A percentile compares a stretch with the other conserved stretches of the same genome.
Evolutionary conservation across 2,797 vertebrate genomes (phyloP).

Genomic region (Karalla daura): DNA sequence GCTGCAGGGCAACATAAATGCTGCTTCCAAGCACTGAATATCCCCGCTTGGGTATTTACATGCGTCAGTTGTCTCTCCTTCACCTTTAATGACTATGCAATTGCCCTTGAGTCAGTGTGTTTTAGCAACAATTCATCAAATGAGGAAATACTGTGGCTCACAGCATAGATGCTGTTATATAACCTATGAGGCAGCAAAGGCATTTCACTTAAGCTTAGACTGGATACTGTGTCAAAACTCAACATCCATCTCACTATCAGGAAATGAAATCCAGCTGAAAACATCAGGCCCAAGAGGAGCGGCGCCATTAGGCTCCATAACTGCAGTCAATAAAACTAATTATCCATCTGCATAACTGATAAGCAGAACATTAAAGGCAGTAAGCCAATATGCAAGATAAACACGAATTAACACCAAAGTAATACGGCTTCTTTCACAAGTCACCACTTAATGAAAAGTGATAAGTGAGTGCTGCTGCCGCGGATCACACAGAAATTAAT

Average conservation of each 20-base stretch:
- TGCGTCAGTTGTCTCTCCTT: conserved; percentile 1
- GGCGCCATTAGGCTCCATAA: conserved; percentile 12
- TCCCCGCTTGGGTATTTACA: not conserved
- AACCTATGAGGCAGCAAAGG: not conserved
- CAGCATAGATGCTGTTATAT: not conserved
- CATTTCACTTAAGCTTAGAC: not conserved
- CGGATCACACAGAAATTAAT: conserved; percentile 43
- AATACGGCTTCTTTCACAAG: conserved; percentile 27
- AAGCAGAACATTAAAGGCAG: conserved; percentile 22
- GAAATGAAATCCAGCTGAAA: conserved; percentile 19
- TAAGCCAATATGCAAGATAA: conserved; percentile 33
- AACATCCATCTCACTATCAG: conserved; percentile 6
- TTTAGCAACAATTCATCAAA: conserved; percentile 7
- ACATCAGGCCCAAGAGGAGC: conserved; percentile 12
- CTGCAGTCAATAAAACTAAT: conserved; percentile 37
- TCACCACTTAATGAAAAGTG: conserved; percentile 58
- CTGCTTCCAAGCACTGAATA: not conserved
- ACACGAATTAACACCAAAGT: conserved; percentile 25
- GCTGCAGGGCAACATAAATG: not conserved
- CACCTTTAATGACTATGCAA: conserved; percentile 3
- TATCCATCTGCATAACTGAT: conserved; percentile 22
- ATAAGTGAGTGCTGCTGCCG: conserved; percentile 59
- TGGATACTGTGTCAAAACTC: not conserved
- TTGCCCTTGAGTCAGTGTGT: not conserved
- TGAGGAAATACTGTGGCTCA: not conserved